These are phyloP conservation scores for Chydorus sphaericus DNA, from an alignment of 2,888 invertebrate species.

Conservation along the genomic window DNA sequence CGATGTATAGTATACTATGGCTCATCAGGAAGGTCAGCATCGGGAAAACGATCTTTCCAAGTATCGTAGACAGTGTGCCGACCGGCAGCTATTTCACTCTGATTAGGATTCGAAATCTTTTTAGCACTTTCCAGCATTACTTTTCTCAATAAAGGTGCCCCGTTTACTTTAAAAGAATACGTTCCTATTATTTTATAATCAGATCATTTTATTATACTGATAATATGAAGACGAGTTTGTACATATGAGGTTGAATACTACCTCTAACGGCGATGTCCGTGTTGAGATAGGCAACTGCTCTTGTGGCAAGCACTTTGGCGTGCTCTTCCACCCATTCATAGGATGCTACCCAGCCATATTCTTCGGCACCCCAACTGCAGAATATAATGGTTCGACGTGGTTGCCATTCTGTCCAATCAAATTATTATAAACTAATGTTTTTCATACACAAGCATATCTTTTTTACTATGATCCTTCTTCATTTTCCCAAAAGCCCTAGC, in stretches of 20 bases:
- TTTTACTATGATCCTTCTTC: not conserved
- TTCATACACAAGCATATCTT: not conserved
- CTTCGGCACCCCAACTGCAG: conserved; percentile 16
- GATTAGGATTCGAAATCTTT: conserved; percentile 26
- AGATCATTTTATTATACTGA: too few species aligned
- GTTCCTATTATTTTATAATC: too few species aligned
- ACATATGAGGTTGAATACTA: too few species aligned
- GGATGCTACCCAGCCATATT: conserved; percentile 23
- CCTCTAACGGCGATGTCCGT: conserved; percentile 22
- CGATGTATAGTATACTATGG: conserved; percentile 14
- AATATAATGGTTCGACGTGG: conserved; percentile 28
- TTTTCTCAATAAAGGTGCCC: conserved; percentile 26
- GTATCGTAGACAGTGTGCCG: conserved; percentile 26
- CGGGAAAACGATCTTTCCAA: conserved; percentile 23
- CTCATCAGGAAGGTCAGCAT: conserved; percentile 11
- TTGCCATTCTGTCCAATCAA: conserved; percentile 28
- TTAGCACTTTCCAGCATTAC: conserved; percentile 28
- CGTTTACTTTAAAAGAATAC: conserved; percentile 6
- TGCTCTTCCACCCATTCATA: conserved; percentile 28
- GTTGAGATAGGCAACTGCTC: conserved; percentile 23
- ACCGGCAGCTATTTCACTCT: conserved; percentile 21
- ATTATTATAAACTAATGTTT: not conserved
- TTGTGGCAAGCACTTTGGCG: conserved; percentile 11
- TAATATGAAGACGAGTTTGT: too few species aligned
- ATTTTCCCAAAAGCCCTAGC: conserved; percentile 27